Conservation (phyloP, 2,113 vertebrate genomes). For the Pterophyllum scalare region DNA sequence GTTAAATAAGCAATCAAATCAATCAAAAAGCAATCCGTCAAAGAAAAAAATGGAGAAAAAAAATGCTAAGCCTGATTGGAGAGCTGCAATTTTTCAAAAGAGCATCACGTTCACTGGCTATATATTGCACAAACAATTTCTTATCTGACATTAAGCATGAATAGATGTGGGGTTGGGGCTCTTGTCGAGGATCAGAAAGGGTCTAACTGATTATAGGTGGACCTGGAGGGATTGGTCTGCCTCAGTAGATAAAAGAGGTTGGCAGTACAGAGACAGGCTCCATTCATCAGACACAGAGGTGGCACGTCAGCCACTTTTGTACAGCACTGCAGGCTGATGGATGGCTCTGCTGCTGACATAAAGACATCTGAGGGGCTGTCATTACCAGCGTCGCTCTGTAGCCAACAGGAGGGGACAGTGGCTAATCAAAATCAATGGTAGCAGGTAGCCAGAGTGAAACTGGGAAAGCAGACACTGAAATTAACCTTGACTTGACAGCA, state of each 20-base stretch:
- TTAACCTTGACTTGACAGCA: conserved; percentile 39
- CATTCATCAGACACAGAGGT: conserved; percentile 73
- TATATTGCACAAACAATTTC: conserved; percentile 72
- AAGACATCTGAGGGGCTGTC: conserved; percentile 74
- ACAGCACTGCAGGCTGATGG: conserved; percentile 70
- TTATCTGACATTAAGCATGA: conserved; percentile 73
- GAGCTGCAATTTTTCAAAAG: conserved; percentile 66
- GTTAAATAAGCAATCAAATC: conserved; percentile 81
- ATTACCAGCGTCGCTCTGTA: conserved; percentile 52
- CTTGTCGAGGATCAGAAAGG: conserved; percentile 64
- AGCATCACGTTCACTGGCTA: conserved; percentile 28
- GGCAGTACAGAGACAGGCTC: conserved; percentile 59
- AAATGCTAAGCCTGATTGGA: conserved; percentile 40
- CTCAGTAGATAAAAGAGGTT: conserved; percentile 72
- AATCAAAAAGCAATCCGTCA: conserved; percentile 72
- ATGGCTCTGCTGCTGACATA: conserved; percentile 70
- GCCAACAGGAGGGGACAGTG: conserved; percentile 46
- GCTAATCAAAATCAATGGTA: conserved; percentile 69
- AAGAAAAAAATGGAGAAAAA: conserved; percentile 11
- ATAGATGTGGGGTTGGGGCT: conserved; percentile 56
- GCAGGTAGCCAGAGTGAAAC: conserved; percentile 19
- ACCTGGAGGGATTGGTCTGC: conserved; percentile 68
- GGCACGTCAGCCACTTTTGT: conserved; percentile 71
- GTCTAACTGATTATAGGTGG: conserved; percentile 73
- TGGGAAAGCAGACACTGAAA: background rate